phyloP scores from a whole-genome alignment of 2,113 vertebrate genomes.

The Diadophis punctatus region DNA sequence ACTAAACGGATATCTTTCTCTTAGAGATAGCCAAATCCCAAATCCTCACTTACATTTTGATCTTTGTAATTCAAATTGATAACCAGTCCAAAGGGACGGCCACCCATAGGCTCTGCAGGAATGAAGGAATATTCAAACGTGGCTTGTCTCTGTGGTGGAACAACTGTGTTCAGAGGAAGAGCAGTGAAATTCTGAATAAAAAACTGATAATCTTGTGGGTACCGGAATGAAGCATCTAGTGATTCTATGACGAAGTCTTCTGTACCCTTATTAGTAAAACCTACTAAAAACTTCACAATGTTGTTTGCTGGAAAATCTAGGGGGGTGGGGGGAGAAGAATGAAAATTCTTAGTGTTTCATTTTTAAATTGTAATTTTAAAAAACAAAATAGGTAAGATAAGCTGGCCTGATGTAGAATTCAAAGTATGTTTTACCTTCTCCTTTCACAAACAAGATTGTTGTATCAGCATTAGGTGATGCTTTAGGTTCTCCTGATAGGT shows the following conservation, averaged over 20 bases:
- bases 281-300: constrained; percentile 95
- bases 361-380: background rate
- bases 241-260: constrained; percentile 94
- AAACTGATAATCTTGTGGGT: constrained; percentile 98
- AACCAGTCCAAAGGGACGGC: constrained; percentile 91
- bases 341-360: constrained; percentile 11
- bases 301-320: constrained; percentile 96
- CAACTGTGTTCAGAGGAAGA: constrained; percentile 83
- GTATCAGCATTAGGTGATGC: constrained; percentile 95
- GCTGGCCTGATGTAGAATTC: background rate
- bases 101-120: constrained; percentile 96
- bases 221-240: constrained; percentile 95
- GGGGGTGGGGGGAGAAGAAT: background rate
- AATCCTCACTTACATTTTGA: constrained; percentile 70
- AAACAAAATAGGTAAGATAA: background rate
- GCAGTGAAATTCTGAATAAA: constrained; percentile 99
- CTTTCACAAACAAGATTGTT: constrained; percentile 95
- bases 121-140: constrained; percentile 99
- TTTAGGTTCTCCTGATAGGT: constrained; percentile 87
- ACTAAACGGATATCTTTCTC: background rate
- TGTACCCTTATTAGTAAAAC: constrained; percentile 92
- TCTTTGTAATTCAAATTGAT: constrained; percentile 99
- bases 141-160: constrained; percentile 88
- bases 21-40: background rate
- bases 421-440: constrained; percentile 80